phyloP scores from a whole-genome alignment of 2,888 invertebrate genomes.

The Tiphia femorata region DNA sequence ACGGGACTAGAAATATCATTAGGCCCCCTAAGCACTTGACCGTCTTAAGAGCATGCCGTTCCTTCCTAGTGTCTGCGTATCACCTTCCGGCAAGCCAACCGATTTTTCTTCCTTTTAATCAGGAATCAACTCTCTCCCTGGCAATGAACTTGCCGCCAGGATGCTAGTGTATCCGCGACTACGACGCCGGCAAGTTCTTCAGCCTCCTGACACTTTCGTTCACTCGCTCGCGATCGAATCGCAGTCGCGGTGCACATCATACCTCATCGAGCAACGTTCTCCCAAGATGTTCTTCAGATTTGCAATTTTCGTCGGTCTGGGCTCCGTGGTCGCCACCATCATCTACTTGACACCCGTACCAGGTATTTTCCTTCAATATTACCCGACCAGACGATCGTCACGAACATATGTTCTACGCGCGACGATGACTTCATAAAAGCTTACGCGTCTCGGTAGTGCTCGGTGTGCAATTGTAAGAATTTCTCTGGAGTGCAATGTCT shows the following conservation, averaged over 20 bases:
- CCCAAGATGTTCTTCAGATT: slow-evolving; percentile 73
- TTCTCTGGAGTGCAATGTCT: too few relatives aligned
- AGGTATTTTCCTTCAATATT: slow-evolving; percentile 68
- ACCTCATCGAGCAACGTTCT: too few relatives aligned
- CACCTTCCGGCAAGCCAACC: slow-evolving; percentile 27
- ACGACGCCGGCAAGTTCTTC: slow-evolving; percentile 55
- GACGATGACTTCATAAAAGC: too few relatives aligned
- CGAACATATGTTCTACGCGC: too few relatives aligned
- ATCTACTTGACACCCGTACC: slow-evolving; percentile 81
- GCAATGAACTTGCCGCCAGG: slow-evolving; percentile 63
- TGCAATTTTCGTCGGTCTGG: slow-evolving; percentile 76
- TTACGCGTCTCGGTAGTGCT: too few relatives aligned
- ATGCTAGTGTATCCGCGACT: slow-evolving; percentile 60
- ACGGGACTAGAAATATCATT: too few relatives aligned
- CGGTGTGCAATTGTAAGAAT: too few relatives aligned
- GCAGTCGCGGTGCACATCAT: too few relatives aligned
- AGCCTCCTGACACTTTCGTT: slow-evolving; percentile 23
- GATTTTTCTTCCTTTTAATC: slow-evolving; percentile 51
- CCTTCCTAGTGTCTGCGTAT: background rate
- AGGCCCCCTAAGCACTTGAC: too few relatives aligned
- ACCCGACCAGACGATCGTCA: too few relatives aligned
- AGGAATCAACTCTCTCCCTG: slow-evolving; percentile 61
- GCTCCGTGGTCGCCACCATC: slow-evolving; percentile 77
- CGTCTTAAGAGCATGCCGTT: background rate
- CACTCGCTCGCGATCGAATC: slow-evolving; percentile 7